Base-by-base conservation (phyloP, 2,888 invertebrate species). In the Eledone cirrhosa region DNA sequence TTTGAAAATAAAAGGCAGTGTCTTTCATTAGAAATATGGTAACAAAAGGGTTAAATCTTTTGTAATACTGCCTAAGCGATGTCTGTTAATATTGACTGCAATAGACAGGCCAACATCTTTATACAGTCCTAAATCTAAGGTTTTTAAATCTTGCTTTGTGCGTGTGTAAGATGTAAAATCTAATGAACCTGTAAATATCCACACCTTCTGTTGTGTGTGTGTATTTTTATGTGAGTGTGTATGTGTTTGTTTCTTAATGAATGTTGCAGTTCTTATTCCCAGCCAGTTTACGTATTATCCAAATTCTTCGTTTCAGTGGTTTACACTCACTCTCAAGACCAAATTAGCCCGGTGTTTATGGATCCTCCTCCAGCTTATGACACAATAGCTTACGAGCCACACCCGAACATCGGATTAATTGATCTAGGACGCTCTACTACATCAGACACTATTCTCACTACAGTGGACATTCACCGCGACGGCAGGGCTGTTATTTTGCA, bases 261-360 rank as follows among this genome's bases (percentile, higher is more conserved):
- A 24, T 14, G 8, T 16, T 16, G 3, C 14, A 16, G 41, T 11
- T 41, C 41, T 11, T 41, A 0, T 11, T 41, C 41, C 5, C 41
- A 41, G 5, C 41, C 5, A 2, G 11, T 41, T 41, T 11, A 41
- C 41, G 5, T 80, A 22, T n/a, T 5, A 63, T 31, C 63, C 22
- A 31, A 7, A 16, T 53, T 72, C 31, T 59, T 31, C 78, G 14
- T 81, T 82, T n/a, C 83, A 88, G 88, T 88, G 69, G 86, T 87
- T 27, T 87, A 88, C 82, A 88, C 87, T 14, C 87, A 87, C 19
- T 88, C 88, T 13, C 84, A 86, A 81, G 88, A 88, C 78, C 88
- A 87, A 80, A 80, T 87, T 41, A 80, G 81, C 48, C 83, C 83
- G n/a, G 80, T 78, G 41, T 79, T 81, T 69, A 80, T 80, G 24